Evolutionary conservation across 2,888 invertebrate genomes (phyloP).

Genomic region (Prosopocoilus inquinatus): DNA sequence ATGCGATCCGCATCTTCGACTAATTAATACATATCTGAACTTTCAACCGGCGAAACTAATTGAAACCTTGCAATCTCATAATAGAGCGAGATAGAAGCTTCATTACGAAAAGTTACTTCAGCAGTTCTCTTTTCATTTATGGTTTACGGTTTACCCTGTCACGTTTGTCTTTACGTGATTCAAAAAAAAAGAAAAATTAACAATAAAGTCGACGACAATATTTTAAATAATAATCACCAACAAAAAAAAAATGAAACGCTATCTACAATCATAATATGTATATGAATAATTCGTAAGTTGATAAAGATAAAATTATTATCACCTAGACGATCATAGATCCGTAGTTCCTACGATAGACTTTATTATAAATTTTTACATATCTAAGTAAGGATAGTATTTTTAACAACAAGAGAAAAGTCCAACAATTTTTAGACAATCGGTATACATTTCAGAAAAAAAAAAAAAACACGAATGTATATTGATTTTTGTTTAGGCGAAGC

Average conservation of each 20-base stretch:
- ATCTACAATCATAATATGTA: constrained; percentile 3
- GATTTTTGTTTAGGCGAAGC: not conserved
- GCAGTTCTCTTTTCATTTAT: too few species aligned
- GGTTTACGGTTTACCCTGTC: too few species aligned
- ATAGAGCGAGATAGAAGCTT: too few species aligned
- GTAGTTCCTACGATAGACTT: constrained; percentile 20
- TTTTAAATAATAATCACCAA: not conserved
- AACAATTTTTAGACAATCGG: not conserved
- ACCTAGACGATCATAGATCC: constrained; percentile 21
- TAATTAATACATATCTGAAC: too few species aligned
- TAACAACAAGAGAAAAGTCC: not conserved
- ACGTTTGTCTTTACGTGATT: too few species aligned
- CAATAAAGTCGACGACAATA: not conserved
- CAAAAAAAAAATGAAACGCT: not conserved
- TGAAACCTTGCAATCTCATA: too few species aligned
- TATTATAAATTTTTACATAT: constrained; percentile 16
- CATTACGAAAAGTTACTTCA: too few species aligned
- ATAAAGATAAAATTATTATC: not conserved
- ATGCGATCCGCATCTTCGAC: too few species aligned
- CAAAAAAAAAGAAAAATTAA: too few species aligned
- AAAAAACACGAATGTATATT: too few species aligned
- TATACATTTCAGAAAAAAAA: not conserved
- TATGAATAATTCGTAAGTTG: constrained; percentile 1
- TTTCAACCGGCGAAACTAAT: too few species aligned
- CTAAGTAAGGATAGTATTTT: constrained; percentile 7